Conservation (phyloP, 2,888 invertebrate species). For the Megamerina dolium region DNA sequence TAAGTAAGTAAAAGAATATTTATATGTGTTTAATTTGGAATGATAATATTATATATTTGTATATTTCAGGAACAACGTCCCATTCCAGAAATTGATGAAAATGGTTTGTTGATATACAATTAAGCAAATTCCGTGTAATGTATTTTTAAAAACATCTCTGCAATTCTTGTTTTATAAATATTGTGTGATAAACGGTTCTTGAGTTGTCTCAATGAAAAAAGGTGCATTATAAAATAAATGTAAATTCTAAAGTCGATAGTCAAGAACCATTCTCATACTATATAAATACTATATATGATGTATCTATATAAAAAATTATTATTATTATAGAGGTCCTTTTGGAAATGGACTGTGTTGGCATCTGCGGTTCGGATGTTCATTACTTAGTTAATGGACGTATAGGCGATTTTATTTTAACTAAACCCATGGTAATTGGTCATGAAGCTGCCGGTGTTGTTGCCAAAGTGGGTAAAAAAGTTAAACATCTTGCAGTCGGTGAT, state of each 20-base stretch:
- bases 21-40: no score
- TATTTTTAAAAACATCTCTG: no score
- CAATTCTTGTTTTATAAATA: no score
- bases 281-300: background rate
- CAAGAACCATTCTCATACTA: no score
- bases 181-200: no score
- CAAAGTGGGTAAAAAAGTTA: constrained; percentile 67
- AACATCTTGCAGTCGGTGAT: constrained; percentile 69
- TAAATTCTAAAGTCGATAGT: no score
- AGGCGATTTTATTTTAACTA: constrained; percentile 76
- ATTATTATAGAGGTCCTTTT: constrained; percentile 53
- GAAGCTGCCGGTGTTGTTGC: constrained; percentile 79
- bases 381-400: constrained; percentile 81
- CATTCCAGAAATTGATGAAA: constrained; percentile 68
- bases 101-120: constrained; percentile 56
- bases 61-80: constrained; percentile 78
- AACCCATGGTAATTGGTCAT: constrained; percentile 93
- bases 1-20: no score
- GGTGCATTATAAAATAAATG: no score
- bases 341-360: constrained; percentile 89
- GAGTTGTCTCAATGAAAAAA: no score
- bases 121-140: no score
- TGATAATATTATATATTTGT: no score
- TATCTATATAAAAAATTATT: background rate
- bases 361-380: constrained; percentile 94